phyloP scores from a whole-genome alignment of 2,113 vertebrate genomes.

The Tragelaphus imberbis region DNA sequence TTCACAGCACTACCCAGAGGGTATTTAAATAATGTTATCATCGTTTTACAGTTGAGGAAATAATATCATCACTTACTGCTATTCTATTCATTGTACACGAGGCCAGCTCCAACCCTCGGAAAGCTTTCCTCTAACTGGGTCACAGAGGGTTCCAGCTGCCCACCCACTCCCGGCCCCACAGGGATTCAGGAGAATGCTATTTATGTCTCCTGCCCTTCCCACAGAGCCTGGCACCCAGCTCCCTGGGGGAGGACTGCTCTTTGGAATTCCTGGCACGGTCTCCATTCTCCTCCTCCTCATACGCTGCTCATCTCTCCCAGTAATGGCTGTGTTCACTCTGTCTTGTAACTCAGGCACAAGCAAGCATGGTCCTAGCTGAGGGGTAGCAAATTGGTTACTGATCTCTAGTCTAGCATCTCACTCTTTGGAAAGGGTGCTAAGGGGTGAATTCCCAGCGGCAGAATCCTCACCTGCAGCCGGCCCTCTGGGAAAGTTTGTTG shows the following conservation, averaged over 20 bases:
- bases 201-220: conserved; percentile 63
- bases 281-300: conserved; percentile 57
- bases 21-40: conserved; percentile 10
- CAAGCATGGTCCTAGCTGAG: not conserved
- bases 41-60: not conserved
- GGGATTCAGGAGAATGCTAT: conserved; percentile 61
- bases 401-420: not conserved
- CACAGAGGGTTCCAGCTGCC: conserved; percentile 66
- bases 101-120: conserved; percentile 33
- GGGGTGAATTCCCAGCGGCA: not conserved
- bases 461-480: not conserved
- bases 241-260: conserved; percentile 69
- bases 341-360: conserved; percentile 11
- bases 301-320: conserved; percentile 54
- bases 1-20: not conserved
- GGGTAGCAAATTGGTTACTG: not conserved
- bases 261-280: conserved; percentile 63
- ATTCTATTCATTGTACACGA: not conserved
- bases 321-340: not conserved
- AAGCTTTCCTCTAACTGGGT: conserved; percentile 65
- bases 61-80: not conserved
- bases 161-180: conserved; percentile 57
- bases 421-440: not conserved
- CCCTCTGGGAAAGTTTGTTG: not conserved
- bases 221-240: conserved; percentile 70